Percentiles rank a stretch among this genome's conserved stretches.
Conservation (phyloP, 2,113 vertebrate genomes). For the Anhinga anhinga region DNA sequence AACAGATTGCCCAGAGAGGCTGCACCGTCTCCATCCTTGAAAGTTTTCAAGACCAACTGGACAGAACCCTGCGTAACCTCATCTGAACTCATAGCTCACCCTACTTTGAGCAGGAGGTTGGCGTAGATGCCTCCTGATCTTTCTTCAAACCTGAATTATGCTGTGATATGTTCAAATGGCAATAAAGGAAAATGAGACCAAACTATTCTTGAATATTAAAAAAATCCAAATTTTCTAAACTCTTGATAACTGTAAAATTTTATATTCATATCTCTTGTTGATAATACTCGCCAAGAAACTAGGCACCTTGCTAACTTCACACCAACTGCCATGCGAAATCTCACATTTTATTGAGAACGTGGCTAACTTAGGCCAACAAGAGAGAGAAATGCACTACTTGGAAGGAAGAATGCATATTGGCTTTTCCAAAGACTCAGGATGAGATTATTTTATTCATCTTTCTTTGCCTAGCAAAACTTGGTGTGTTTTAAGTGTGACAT, state of each 20-base stretch:
- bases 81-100: neutral
- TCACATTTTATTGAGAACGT: conserved; percentile 24
- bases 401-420: neutral
- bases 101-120: neutral
- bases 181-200: neutral
- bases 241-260: neutral
- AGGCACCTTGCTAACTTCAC: conserved; percentile 8
- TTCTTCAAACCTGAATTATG: neutral
- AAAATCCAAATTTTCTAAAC: neutral
- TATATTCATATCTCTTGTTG: neutral
- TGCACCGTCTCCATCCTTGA: neutral
- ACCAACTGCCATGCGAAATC: conserved; percentile 20
- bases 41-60: neutral
- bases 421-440: neutral
- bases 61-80: neutral
- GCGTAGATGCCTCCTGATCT: neutral
- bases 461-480: neutral
- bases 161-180: neutral
- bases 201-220: neutral
- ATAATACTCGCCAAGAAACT: neutral
- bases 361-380: neutral
- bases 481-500: neutral
- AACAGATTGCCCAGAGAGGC: neutral
- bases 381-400: neutral
- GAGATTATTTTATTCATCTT: neutral